phyloP scores from a whole-genome alignment of 2,113 vertebrate species.

The Capreolus pygargus region DNA sequence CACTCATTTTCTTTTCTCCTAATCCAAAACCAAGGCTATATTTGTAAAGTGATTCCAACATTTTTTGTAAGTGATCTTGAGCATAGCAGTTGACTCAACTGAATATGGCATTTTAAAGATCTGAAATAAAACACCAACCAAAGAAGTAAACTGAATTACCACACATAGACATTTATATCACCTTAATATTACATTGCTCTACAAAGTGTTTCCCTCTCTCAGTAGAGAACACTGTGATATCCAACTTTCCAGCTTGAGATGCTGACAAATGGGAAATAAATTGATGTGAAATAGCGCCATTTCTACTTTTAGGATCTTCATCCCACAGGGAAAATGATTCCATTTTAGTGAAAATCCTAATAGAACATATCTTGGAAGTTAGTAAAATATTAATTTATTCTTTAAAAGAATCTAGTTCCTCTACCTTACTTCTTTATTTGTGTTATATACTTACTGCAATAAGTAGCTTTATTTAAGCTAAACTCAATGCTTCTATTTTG shows the following conservation, averaged over 20 bases:
- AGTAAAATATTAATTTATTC: neutral
- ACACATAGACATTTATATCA: neutral
- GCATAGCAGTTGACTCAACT: neutral
- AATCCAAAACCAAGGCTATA: neutral
- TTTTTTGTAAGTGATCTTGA: conserved; percentile 20
- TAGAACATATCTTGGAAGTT: neutral
- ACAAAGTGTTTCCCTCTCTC: neutral
- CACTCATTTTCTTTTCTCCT: neutral
- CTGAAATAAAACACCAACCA: conserved; percentile 10
- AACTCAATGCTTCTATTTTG: neutral
- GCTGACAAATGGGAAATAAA: neutral
- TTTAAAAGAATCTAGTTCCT: neutral
- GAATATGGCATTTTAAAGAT: neutral
- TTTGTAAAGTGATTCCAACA: neutral
- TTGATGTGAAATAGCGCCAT: neutral
- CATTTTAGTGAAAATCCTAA: conserved; percentile 17
- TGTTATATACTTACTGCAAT: neutral
- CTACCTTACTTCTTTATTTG: neutral
- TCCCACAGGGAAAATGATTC: neutral
- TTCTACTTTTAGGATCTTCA: neutral
- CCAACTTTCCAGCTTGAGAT: neutral
- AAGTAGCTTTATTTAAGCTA: neutral
- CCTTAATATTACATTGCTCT: neutral
- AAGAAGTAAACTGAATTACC: neutral
- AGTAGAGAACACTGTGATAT: neutral